Base-by-base conservation (phyloP, 2,113 vertebrate genomes). In the Microtus pennsylvanicus region DNA sequence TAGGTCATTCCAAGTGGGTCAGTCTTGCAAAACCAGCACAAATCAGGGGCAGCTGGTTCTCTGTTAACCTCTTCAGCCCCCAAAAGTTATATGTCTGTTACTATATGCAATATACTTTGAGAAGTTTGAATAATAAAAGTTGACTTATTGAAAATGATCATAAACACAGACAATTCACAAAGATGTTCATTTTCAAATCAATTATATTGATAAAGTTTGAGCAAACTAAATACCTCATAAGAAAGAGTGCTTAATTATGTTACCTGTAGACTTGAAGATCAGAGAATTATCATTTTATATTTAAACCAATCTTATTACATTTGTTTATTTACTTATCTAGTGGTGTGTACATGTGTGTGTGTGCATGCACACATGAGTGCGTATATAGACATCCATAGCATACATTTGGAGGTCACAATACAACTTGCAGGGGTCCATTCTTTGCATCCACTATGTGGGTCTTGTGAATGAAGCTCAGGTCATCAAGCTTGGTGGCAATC, bases 121-220 rank as follows among this genome's bases (percentile, higher is more conserved):
- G 17, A 33, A 35, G 22, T 9, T 87, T 96, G 86, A 52, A 85
- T 82, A 90, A 61, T 65, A 78, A 92, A 95, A 92, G 12, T 30
- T 69, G 14, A 87, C 55, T 85, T 88, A 52, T 16, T 92, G 21
- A 65, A 92, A 78, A 33, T 69, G 69, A 85, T 93, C 30, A 92
- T 28, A 75, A 96, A 96, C 35, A 86, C 16, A 3, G 38, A 69
- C 24, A 45, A 45, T 70, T n/a, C 55, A 38, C 35, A 87, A 95
- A 93, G 6, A n/a, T 88, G 13, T 42, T 93, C n/a, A 52, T 85
- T 91, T 90, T 52, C 61, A 82, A 90, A 76, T 83, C 5, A 90
- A 42, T 91, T 89, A 70, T 74, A 69, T 52, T 77, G 87, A 87
- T 78, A 87, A 95, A 82, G 1, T 91, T 7, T 45, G 75, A 90